Conservation (phyloP, 2,888 invertebrate genomes). For the Hyposoter didymator region DNA sequence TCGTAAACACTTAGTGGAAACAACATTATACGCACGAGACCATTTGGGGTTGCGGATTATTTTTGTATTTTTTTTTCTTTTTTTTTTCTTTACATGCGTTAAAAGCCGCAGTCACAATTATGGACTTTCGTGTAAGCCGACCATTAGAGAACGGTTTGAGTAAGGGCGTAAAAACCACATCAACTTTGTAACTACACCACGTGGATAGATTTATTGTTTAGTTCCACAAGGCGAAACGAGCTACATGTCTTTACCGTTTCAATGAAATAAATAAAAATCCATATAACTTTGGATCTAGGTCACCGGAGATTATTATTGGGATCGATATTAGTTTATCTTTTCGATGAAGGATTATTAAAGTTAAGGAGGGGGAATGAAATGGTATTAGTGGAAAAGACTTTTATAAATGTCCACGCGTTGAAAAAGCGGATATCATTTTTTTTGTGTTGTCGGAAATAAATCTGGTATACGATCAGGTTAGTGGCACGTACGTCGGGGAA, state of each 20-base stretch:
- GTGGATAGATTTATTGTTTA: conserved; percentile 4
- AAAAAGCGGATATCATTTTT: conserved; percentile 20
- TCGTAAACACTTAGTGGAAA: conserved; percentile 14
- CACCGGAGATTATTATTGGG: neutral
- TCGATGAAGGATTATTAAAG: neutral
- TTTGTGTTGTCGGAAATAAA: conserved; percentile 23
- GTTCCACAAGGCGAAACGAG: neutral
- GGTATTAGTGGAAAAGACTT: neutral
- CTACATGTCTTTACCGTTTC: neutral
- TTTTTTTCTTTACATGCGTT: conserved; percentile 1
- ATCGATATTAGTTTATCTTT: neutral
- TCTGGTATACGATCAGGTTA: conserved; percentile 8
- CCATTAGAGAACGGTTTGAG: conserved; percentile 7
- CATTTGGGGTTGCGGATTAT: neutral
- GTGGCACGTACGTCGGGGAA: conserved; percentile 17
- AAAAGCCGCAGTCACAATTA: neutral
- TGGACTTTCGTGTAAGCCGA: conserved; percentile 1
- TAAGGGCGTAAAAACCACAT: neutral
- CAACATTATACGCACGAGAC: conserved; percentile 22
- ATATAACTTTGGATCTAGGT: neutral
- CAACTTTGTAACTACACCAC: neutral
- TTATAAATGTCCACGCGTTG: neutral
- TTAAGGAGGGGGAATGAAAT: neutral
- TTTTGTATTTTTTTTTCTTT: conserved; percentile 2
- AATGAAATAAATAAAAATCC: neutral